Evolutionary conservation across 1,140 invertebrate genomes (phyloP).

Genomic region (Teleogryllus occipitalis): DNA sequence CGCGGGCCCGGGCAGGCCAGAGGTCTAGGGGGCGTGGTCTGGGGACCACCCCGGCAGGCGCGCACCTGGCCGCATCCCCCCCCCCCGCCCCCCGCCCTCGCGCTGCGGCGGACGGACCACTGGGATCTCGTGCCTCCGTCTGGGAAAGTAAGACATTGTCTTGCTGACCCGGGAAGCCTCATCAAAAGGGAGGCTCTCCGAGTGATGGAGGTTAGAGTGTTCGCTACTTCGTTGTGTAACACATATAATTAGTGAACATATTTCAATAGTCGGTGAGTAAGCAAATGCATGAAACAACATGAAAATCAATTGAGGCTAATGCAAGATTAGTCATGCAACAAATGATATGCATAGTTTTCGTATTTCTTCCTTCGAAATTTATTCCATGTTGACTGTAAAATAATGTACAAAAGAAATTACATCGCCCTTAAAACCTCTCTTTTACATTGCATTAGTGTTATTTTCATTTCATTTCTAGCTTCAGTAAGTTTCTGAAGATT

Average conservation of each 20-base stretch:
- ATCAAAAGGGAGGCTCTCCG: neutral
- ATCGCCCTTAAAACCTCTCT: no score
- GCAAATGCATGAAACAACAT: neutral
- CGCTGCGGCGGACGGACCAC: neutral
- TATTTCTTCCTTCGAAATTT: no score
- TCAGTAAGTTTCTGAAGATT: no score
- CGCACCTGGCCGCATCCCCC: neutral
- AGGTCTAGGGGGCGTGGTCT: neutral
- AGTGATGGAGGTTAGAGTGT: neutral
- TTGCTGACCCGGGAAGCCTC: neutral
- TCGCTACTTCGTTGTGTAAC: no score
- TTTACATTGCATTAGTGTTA: no score
- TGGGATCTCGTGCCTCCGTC: neutral
- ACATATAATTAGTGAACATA: no score
- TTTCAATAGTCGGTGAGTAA: neutral
- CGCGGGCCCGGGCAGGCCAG: neutral
- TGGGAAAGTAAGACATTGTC: slow-evolving; percentile 1
- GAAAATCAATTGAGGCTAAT: neutral
- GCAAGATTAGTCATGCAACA: neutral
- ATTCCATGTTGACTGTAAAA: no score
- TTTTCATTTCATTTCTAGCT: no score
- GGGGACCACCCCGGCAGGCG: neutral
- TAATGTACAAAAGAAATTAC: no score
- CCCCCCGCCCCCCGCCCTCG: no score
- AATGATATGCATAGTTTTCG: no score